Evolutionary conservation across 2,113 vertebrate species (phyloP).

Genomic region (Myodes glareolus): DNA sequence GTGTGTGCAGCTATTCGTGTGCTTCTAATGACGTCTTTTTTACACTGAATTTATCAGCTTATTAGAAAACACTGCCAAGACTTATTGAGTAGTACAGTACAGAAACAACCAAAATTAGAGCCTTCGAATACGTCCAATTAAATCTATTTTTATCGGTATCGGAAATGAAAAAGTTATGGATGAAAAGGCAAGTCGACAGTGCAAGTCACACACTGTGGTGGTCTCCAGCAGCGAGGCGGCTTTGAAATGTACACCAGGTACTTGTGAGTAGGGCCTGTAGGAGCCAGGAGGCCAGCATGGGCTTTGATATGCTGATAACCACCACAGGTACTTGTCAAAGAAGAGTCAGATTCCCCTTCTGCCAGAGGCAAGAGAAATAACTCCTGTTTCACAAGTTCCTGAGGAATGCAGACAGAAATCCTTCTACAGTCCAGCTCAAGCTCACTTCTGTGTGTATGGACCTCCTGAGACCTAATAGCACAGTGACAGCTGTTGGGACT

Average conservation of each 20-base stretch:
- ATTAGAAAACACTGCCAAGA: conserved; percentile 55
- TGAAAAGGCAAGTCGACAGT: conserved; percentile 12
- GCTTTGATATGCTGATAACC: neutral
- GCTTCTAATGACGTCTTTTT: conserved; percentile 12
- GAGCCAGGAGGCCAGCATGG: neutral
- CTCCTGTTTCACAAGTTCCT: neutral
- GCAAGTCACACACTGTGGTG: neutral
- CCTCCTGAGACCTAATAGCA: neutral
- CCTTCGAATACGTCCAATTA: conserved; percentile 34
- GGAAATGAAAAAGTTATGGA: neutral
- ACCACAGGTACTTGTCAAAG: neutral
- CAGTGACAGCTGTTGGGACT: neutral
- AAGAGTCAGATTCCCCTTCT: neutral
- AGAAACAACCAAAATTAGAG: conserved; percentile 59
- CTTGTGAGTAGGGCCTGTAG: neutral
- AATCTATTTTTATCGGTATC: conserved; percentile 56
- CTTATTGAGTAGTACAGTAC: conserved; percentile 13
- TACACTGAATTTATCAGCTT: conserved; percentile 34
- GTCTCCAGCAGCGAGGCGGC: neutral
- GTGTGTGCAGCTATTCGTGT: neutral
- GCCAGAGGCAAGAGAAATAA: neutral
- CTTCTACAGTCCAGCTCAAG: neutral
- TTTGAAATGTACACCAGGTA: neutral
- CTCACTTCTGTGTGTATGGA: neutral
- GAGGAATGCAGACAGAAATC: neutral